Percentiles rank a stretch among this genome's conserved stretches.
These are phyloP conservation scores for Crocuta crocuta DNA, from an alignment of 2,113 vertebrate genomes.

Conservation along the genomic window DNA sequence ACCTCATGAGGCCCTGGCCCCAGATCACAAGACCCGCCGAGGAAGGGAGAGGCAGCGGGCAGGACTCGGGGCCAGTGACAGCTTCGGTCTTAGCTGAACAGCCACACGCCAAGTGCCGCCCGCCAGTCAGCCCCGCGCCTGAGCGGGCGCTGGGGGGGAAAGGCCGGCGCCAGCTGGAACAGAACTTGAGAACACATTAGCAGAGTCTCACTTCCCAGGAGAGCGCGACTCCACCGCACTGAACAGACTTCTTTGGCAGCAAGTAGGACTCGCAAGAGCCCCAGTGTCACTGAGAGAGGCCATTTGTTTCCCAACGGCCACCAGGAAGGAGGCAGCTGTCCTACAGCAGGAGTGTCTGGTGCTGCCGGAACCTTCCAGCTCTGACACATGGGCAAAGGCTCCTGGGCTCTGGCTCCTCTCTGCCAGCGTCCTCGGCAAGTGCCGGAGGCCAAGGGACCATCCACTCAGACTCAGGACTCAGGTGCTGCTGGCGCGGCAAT, in stretches of 20 bases:
- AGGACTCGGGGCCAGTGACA: neutral
- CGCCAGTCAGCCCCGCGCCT: neutral
- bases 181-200: slow-evolving; percentile 70
- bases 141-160: slow-evolving; percentile 60
- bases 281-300: slow-evolving; percentile 36
- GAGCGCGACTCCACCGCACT: neutral
- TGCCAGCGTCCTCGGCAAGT: neutral
- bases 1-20: neutral
- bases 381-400: neutral
- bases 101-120: neutral
- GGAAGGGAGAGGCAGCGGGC: neutral
- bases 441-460: neutral
- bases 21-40: neutral
- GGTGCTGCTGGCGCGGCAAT: neutral
- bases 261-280: neutral
- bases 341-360: neutral
- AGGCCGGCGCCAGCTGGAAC: slow-evolving; percentile 67
- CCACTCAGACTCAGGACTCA: neutral
- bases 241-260: slow-evolving; percentile 63
- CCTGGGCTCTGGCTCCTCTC: neutral
- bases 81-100: neutral
- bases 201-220: slow-evolving; percentile 70
- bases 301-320: slow-evolving; percentile 67
- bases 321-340: neutral
- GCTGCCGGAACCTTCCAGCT: neutral